Percentiles rank a stretch among this genome's conserved stretches.
Conservation (phyloP, 2,113 vertebrate species). For the Probosciger aterrimus region DNA sequence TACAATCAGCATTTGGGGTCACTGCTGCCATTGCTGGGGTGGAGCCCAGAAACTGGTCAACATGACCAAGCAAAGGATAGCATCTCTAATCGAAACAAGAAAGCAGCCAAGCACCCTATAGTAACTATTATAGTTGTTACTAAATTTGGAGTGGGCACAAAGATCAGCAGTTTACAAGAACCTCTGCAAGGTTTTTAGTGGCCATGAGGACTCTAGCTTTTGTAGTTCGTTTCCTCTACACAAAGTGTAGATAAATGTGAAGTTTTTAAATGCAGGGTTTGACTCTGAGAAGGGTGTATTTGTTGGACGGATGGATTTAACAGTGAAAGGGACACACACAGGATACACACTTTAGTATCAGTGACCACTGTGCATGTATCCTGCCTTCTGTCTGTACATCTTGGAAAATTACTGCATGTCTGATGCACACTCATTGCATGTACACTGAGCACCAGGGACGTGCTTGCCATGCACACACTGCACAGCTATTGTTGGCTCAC, state of each 20-base stretch:
- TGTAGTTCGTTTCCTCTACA: neutral
- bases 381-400: neutral
- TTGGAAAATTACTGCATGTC: fast-evolving
- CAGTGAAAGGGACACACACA: neutral
- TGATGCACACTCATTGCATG: fast-evolving
- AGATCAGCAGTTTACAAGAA: neutral
- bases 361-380: neutral
- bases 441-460: neutral
- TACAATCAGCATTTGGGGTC: neutral
- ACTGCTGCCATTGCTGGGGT: neutral
- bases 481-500: neutral
- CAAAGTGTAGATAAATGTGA: neutral
- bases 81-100: neutral
- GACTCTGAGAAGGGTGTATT: neutral
- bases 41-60: neutral
- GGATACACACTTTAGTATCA: too few species aligned
- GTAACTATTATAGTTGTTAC: neutral
- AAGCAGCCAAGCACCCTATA: neutral
- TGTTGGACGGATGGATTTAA: neutral
- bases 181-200: neutral
- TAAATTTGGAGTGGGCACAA: neutral
- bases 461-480: neutral
- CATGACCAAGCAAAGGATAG: neutral
- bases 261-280: neutral
- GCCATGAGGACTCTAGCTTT: neutral